Base-by-base conservation (phyloP, 2,888 invertebrate genomes). In the Apamea crenata region DNA sequence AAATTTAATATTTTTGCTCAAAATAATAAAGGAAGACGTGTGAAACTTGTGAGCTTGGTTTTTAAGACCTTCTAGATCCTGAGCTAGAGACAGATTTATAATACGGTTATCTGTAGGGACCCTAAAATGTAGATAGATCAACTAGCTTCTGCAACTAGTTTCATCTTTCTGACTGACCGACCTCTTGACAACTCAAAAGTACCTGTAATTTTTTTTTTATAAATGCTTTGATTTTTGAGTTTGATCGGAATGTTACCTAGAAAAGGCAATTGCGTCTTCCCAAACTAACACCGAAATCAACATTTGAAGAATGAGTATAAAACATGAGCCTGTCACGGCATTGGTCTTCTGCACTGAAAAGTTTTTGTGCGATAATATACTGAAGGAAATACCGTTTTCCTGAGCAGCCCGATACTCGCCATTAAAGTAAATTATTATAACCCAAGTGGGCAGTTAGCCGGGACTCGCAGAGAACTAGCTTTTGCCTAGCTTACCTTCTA, bases 361-460 rank as follows among this genome's bases (percentile, higher is more conserved):
- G 8, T 7, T 47, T 76, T 65, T 21, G 14, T 56, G 44, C 32
- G 36, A 36, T 44, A 78, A 72, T 70, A 81, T 50, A 73, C 79
- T 68, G 68, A 70, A 74, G 82, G 53, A 88, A 84, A 78, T 77
- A 77, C 69, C 67, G 74, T 79, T 77, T 79, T 84, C 83, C 75
- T 75, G 71, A 83, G 73, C 77, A 77, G 73, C 83, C 81, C 82
- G 83, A 82, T 80, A 79, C 69, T 78, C 65, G 81, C 78, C 81
- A 85, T 90, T 89, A 91, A 86, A 87, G 90, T 90, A 89, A 91
- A 90, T 90, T 90, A 90, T 90, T 85, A 83, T 89, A 89, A 89
- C 89, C 90, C 88, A 84, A 88, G 90, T 88, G 89, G 87, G 83
- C 82, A 78, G 82, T 88, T 88, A 80, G 65, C 61, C 18, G 50